A percentile compares a stretch with the other conserved stretches of the same genome.
These are phyloP conservation scores for Micromesistius poutassou DNA, from an alignment of 2,797 vertebrate species.

Conservation along the genomic window DNA sequence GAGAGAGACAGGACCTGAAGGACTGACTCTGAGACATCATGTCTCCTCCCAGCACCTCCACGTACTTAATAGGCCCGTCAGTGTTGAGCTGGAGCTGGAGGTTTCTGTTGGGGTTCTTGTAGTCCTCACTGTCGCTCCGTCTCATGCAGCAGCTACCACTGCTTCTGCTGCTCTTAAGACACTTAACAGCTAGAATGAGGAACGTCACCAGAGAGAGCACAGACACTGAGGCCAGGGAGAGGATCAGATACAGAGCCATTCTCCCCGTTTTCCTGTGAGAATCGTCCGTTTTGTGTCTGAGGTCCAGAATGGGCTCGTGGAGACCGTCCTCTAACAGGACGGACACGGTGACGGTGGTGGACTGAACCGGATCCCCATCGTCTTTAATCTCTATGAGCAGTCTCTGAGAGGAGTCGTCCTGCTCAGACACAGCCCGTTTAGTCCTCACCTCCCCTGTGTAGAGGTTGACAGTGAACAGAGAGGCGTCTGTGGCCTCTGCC, in stretches of 20 bases:
- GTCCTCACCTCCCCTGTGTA: constrained; percentile 80
- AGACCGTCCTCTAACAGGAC: constrained; percentile 55
- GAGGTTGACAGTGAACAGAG: constrained; percentile 73
- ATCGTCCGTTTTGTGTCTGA: constrained; percentile 34
- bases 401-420: constrained; percentile 56
- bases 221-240: constrained; percentile 7
- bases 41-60: constrained; percentile 7
- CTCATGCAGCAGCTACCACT: constrained; percentile 5
- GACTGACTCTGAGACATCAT: constrained; percentile 9
- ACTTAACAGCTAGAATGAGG: constrained; percentile 7
- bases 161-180: constrained; percentile 6
- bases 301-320: constrained; percentile 46
- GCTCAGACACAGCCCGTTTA: constrained; percentile 51
- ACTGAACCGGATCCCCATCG: constrained; percentile 50
- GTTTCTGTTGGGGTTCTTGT: constrained; percentile 9
- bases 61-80: constrained; percentile 6
- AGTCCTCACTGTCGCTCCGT: constrained; percentile 2
- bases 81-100: constrained; percentile 7
- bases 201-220: constrained; percentile 5
- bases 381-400: constrained; percentile 55
- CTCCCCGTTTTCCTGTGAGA: constrained; percentile 12
- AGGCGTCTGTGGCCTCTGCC: constrained; percentile 58
- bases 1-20: constrained; percentile 10
- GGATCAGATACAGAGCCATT: constrained; percentile 1
- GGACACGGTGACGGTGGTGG: constrained; percentile 53